phyloP scores from a whole-genome alignment of 2,888 invertebrate species.

The Sinelater perroti region DNA sequence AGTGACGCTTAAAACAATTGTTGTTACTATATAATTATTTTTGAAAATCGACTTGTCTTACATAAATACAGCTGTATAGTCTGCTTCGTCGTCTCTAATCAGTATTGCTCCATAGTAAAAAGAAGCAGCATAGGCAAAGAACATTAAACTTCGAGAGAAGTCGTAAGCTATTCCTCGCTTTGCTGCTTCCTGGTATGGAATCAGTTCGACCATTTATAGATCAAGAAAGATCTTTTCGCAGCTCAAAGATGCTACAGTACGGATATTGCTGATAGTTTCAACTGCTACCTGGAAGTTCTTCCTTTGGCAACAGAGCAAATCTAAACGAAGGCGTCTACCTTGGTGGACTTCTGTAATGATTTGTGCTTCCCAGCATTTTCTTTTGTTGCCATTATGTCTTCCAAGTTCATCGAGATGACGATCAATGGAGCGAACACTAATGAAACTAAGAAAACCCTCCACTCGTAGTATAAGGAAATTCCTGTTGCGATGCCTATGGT shows the following conservation, averaged over 20 bases:
- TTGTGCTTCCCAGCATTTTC: conserved; percentile 74
- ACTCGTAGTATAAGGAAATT: conserved; percentile 75
- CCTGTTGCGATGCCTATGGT: conserved; percentile 72
- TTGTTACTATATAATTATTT: too few species aligned
- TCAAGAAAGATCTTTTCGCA: conserved; percentile 73
- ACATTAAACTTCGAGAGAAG: conserved; percentile 74
- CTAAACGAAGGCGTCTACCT: conserved; percentile 42
- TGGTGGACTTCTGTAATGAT: conserved; percentile 77
- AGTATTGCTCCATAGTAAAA: conserved; percentile 78
- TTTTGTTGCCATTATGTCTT: conserved; percentile 71
- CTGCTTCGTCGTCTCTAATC: conserved; percentile 66
- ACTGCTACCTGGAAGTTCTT: conserved; percentile 68
- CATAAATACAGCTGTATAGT: conserved; percentile 74
- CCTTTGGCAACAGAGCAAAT: too few species aligned
- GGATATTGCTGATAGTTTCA: conserved; percentile 81
- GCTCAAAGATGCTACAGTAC: conserved; percentile 79
- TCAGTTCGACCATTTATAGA: conserved; percentile 69
- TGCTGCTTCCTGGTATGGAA: conserved; percentile 68
- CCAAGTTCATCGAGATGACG: conserved; percentile 70
- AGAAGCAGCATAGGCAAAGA: conserved; percentile 75
- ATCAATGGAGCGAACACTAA: conserved; percentile 78
- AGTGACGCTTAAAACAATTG: conserved; percentile 68
- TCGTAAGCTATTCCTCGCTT: conserved; percentile 73
- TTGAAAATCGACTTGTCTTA: conserved; percentile 60
- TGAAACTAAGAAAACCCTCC: conserved; percentile 78